These are phyloP conservation scores for Melieria omissa DNA, from an alignment of 2,888 invertebrate genomes.

Conservation along the genomic window DNA sequence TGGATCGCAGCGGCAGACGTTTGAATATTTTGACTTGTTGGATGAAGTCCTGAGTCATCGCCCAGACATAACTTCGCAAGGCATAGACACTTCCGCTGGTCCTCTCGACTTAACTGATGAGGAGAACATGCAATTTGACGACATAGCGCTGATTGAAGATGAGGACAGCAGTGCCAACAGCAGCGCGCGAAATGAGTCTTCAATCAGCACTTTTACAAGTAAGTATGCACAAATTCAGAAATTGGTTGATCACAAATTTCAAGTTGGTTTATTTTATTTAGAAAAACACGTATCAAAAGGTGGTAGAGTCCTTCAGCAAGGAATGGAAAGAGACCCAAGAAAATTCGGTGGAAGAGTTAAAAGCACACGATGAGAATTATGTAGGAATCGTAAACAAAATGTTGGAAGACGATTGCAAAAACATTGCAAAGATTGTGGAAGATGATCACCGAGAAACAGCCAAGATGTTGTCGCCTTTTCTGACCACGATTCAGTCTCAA, in stretches of 20 bases:
- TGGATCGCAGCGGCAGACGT: slow-evolving; percentile 1
- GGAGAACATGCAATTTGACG: too few species aligned
- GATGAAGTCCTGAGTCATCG: slow-evolving; percentile 8
- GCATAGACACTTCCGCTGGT: neutral
- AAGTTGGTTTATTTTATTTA: slow-evolving; percentile 1
- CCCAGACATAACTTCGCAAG: slow-evolving; percentile 2
- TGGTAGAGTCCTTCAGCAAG: neutral
- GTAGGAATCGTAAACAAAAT: neutral
- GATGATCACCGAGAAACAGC: slow-evolving; percentile 1
- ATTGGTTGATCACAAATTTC: too few species aligned
- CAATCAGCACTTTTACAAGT: too few species aligned
- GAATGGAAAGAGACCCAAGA: slow-evolving; percentile 10
- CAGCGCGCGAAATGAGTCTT: too few species aligned
- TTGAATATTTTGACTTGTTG: slow-evolving; percentile 7
- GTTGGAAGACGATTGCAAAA: neutral
- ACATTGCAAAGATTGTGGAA: neutral
- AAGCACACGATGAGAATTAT: neutral
- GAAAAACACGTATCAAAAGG: neutral
- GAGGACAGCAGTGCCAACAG: too few species aligned
- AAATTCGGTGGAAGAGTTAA: neutral
- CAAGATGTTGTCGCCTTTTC: neutral
- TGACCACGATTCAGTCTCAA: slow-evolving; percentile 2
- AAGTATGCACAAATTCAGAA: neutral
- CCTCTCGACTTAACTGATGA: too few species aligned
- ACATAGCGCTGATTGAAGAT: too few species aligned